Evolutionary conservation across 2,797 vertebrate genomes (phyloP), one percentile per base, ranked within the genome.

Genomic region (Poeciliopsis infans): DNA sequence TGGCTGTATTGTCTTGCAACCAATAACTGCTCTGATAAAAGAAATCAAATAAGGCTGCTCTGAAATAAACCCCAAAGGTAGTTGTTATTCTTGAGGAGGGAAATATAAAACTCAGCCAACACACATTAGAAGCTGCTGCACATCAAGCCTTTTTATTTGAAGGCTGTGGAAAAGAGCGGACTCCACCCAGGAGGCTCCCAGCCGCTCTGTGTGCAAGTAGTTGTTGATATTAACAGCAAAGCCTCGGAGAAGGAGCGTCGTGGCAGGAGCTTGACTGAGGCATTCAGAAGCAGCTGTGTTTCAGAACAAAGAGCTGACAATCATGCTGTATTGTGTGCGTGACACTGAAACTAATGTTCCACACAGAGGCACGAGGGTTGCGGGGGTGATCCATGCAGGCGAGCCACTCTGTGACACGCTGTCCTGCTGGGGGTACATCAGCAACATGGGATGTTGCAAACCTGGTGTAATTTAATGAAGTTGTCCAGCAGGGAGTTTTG

Each of bases 171-270:
- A 89, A 79, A 88, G 84, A 91, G 80, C 83, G 3, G 61, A 82
- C 80, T 89, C 87, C 81, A 86, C 90, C 91, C 85, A 70, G 74
- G 91, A 92, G 88, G 87, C 79, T 91, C 81, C 73, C 55, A 31
- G 76, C 66, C 55, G 75, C 72, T 80, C 69, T 55, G 70, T 51
- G 70, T 81, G 80, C 80, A 80, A 90, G 85, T 78, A 85, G 84
- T 88, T 87, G 87, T 83, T 90, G 84, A 93, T 89, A 89, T 89
- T 88, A 93, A 84, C 81, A 74, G 87, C 78, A 83, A 83, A 86
- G 84, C 81, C 80, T 86, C 59, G 1, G 76, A 91, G 87, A 80
- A 81, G 28, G 83, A 81, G 88, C 76, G 85, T 73, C n/a, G 36
- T 81, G 82, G 79, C 83, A 90, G 80, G 74, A 70, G 70, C 53